Evolutionary conservation across 2,113 vertebrate species (phyloP).

Genomic region (Phylloscopus trochiloides): DNA sequence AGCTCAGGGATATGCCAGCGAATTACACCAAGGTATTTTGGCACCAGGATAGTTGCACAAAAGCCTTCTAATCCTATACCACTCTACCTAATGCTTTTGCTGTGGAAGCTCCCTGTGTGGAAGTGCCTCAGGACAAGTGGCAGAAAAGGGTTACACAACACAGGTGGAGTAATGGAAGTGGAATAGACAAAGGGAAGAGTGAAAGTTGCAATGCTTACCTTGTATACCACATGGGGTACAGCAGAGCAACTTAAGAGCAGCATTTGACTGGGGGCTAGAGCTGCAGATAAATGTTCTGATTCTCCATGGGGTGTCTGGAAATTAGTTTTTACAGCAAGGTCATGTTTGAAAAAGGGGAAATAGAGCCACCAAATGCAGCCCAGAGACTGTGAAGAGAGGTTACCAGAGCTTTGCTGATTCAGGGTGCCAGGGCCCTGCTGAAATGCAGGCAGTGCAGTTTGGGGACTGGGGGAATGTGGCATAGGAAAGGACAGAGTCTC

Average conservation of each 20-base stretch:
- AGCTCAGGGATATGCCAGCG: neutral
- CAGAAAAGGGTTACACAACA: neutral
- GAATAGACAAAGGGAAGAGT: neutral
- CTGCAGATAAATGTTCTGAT: neutral
- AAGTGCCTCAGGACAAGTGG: neutral
- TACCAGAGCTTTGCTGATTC: neutral
- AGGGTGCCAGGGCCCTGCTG: neutral
- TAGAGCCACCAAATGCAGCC: constrained; percentile 1
- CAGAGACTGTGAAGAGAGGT: neutral
- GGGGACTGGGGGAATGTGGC: neutral
- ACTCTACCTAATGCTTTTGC: neutral
- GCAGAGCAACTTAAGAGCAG: neutral
- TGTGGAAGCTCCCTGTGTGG: neutral
- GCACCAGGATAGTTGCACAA: neutral
- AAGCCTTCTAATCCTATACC: neutral
- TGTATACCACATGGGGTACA: neutral
- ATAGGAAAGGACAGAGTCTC: neutral
- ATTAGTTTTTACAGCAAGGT: neutral
- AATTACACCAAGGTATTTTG: neutral
- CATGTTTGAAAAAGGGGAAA: neutral
- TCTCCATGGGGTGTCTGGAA: neutral
- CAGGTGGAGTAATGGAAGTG: neutral
- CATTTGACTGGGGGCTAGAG: neutral
- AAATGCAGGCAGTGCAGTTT: neutral
- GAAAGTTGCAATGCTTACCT: neutral